Percentiles rank a stretch among this genome's conserved stretches.
Evolutionary conservation across 2,797 vertebrate genomes (phyloP).

Genomic region (Hippopotamyrus pictus): DNA sequence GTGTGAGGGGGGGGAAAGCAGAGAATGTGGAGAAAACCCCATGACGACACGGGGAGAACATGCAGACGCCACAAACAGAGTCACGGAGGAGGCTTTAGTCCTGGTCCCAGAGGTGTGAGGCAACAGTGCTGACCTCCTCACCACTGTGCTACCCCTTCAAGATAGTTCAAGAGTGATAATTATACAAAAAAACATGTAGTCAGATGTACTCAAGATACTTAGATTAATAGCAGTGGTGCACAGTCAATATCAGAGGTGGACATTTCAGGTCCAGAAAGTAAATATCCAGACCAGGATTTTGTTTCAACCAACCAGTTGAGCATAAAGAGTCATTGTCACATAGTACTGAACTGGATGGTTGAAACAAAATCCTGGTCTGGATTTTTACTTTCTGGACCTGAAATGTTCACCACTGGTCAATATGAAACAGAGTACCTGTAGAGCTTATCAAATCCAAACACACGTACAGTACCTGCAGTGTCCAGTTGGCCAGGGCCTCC

Average conservation of each 20-base stretch:
- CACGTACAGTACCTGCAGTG: slow-evolving; percentile 64
- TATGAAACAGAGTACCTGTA: background rate
- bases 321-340: too few relatives aligned
- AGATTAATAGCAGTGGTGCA: background rate
- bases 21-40: background rate
- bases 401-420: too few relatives aligned
- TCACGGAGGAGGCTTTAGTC: background rate
- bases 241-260: background rate
- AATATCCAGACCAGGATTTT: too few relatives aligned
- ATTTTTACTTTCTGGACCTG: too few relatives aligned
- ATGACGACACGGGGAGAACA: background rate
- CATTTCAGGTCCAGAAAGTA: too few relatives aligned
- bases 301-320: too few relatives aligned
- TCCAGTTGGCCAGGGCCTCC: slow-evolving; percentile 64
- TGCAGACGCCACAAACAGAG: background rate
- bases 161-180: background rate
- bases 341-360: too few relatives aligned
- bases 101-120: background rate
- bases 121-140: background rate
- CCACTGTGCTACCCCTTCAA: background rate
- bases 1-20: background rate
- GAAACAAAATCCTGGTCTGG: too few relatives aligned
- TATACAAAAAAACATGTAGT: background rate
- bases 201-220: background rate
- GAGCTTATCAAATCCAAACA: background rate